phyloP scores from a whole-genome alignment of 2,797 vertebrate species.

The Eurystomus glaucurus region DNA sequence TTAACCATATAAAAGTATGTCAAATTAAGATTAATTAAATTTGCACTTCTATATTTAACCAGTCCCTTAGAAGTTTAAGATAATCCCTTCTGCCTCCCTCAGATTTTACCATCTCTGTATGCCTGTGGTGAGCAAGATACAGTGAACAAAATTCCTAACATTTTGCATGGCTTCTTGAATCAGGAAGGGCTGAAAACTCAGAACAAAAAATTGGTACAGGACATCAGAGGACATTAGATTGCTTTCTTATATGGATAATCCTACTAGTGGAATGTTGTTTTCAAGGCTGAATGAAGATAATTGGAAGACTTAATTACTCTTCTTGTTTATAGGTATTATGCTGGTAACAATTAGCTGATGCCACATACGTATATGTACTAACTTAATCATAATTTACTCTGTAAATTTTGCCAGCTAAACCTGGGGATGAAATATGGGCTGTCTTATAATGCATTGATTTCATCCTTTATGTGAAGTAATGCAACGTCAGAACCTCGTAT shows the following conservation, averaged over 20 bases:
- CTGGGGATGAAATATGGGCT: neutral
- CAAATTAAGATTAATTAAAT: slow-evolving; percentile 45
- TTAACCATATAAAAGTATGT: slow-evolving; percentile 8
- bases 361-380: neutral
- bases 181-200: neutral
- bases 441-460: neutral
- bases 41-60: neutral
- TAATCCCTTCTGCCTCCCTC: neutral
- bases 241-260: neutral
- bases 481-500: neutral
- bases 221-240: neutral
- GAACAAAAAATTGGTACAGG: neutral
- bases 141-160: neutral
- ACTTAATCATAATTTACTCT: neutral
- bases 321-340: neutral
- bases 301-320: neutral
- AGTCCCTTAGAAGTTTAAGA: neutral
- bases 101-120: neutral
- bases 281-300: neutral
- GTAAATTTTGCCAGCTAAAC: neutral
- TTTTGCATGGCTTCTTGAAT: neutral
- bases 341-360: neutral
- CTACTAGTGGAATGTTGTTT: neutral
- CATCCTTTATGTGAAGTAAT: neutral
- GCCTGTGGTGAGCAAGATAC: neutral